phyloP scores from a whole-genome alignment of 2,113 vertebrate genomes.

The Vulpes lagopus region DNA sequence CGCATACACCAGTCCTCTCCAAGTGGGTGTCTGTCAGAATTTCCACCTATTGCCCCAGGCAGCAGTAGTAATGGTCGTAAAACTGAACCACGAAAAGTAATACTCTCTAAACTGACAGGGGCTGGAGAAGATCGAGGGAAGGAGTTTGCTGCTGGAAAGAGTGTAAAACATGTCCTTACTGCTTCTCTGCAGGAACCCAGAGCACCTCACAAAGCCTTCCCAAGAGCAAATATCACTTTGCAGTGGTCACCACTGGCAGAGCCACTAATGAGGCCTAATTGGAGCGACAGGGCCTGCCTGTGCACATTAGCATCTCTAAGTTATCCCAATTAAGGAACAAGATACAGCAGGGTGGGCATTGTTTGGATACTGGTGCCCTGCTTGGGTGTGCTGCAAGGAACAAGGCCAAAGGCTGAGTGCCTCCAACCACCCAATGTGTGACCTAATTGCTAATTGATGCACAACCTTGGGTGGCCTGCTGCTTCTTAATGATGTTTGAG shows the following conservation, averaged over 20 bases:
- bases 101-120: background rate
- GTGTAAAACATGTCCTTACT: accelerated
- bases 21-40: background rate
- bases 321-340: slow-evolving; percentile 70
- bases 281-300: slow-evolving; percentile 65
- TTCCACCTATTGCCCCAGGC: background rate
- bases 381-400: slow-evolving; percentile 32
- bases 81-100: background rate
- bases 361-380: slow-evolving; percentile 45
- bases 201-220: slow-evolving; percentile 45
- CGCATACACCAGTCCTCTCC: background rate
- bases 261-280: slow-evolving; percentile 75
- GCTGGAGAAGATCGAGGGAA: background rate
- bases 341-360: slow-evolving; percentile 57
- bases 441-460: slow-evolving; percentile 78
- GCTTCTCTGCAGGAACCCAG: slow-evolving; percentile 38
- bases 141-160: background rate
- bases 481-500: slow-evolving; percentile 73
- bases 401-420: slow-evolving; percentile 72
- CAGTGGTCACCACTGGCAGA: slow-evolving; percentile 67
- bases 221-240: slow-evolving; percentile 57
- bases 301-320: slow-evolving; percentile 69
- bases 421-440: slow-evolving; percentile 44
- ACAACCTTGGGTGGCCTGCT: slow-evolving; percentile 71
- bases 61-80: background rate